Conservation (phyloP, 2,888 invertebrate genomes). For the Lobophora halterata region DNA sequence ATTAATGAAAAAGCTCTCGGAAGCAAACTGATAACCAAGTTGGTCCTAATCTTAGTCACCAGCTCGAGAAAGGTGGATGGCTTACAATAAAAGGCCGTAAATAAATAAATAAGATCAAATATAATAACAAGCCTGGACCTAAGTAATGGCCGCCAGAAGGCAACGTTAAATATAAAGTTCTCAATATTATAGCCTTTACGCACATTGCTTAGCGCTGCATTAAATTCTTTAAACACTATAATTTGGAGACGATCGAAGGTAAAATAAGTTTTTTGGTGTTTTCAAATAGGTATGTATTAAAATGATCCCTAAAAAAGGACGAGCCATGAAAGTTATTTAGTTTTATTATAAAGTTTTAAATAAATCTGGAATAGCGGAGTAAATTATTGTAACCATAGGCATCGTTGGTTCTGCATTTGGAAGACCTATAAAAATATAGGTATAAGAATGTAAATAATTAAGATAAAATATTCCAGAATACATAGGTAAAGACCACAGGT, state of each 20-base stretch:
- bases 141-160: constrained; percentile 78
- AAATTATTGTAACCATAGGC: no score
- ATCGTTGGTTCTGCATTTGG: no score
- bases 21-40: no score
- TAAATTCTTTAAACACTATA: constrained; percentile 76
- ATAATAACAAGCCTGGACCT: constrained; percentile 73
- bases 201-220: constrained; percentile 74
- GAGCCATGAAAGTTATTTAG: neutral
- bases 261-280: constrained; percentile 54
- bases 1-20: no score
- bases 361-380: no score
- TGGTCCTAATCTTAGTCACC: no score
- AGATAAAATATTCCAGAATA: no score
- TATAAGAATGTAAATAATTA: no score
- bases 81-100: constrained; percentile 64
- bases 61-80: constrained; percentile 34
- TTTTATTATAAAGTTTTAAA: no score
- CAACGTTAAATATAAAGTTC: constrained; percentile 67
- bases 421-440: no score
- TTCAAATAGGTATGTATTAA: constrained; percentile 45
- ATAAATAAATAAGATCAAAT: constrained; percentile 78
- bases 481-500: no score
- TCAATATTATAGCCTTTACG: constrained; percentile 72
- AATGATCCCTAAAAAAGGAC: constrained; percentile 2
- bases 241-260: constrained; percentile 59